Conservation (phyloP, 2,888 invertebrate species). For the Caenorhabditis afra region DNA sequence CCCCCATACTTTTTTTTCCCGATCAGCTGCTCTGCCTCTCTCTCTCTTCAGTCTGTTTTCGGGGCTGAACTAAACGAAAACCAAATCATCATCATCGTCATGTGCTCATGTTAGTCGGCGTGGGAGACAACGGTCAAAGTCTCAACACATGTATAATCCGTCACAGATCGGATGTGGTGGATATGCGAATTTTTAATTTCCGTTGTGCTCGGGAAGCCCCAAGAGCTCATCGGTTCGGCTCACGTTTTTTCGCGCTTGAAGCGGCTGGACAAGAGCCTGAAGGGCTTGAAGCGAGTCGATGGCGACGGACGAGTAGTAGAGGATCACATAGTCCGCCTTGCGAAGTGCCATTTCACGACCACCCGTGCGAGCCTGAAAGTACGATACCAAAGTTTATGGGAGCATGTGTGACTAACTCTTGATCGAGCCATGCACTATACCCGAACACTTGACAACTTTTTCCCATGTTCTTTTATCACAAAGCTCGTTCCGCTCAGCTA, state of each 20-base stretch:
- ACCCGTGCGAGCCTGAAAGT: constrained; percentile 64
- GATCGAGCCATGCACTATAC: not conserved
- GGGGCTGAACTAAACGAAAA: not conserved
- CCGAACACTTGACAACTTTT: constrained; percentile 13
- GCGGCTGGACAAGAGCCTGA: constrained; percentile 39
- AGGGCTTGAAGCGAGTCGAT: constrained; percentile 58
- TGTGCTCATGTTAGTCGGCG: not conserved
- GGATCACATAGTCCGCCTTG: constrained; percentile 59
- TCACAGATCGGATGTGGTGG: no score
- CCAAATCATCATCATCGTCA: constrained; percentile 1
- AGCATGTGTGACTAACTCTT: not conserved
- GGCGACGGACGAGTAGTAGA: constrained; percentile 60
- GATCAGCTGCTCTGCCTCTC: no score
- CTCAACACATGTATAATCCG: constrained; percentile 10
- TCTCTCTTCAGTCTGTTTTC: not conserved
- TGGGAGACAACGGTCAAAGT: not conserved
- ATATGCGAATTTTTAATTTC: constrained; percentile 9
- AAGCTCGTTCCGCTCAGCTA: not conserved
- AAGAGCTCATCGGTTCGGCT: constrained; percentile 24
- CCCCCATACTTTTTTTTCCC: no score
- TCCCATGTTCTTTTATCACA: constrained; percentile 2
- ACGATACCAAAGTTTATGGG: not conserved
- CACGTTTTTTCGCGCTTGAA: constrained; percentile 60
- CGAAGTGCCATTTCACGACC: constrained; percentile 68
- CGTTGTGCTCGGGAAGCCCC: not conserved